Evolutionary conservation across 2,797 vertebrate species (phyloP), one percentile per base, ranked within the genome.

Genomic region (Xenopus petersii): DNA sequence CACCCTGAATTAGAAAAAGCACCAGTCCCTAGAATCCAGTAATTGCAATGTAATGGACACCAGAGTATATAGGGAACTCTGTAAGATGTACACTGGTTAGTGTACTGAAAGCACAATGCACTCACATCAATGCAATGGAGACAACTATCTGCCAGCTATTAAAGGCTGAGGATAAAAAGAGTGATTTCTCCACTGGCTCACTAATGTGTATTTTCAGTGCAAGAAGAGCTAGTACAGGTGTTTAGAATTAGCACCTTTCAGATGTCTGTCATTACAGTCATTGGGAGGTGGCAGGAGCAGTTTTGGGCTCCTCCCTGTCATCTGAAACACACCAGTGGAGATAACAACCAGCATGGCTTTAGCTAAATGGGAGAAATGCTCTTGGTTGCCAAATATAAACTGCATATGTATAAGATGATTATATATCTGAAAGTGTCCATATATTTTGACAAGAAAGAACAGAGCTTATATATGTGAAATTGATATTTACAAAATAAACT

Each of bases 401-500:
- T 30, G 51, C 36, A 21, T 17, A 49, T 71, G 75, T 60, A 36
- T 54, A 56, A 58, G 49, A 33, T 33, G 15, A 15, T n/a, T 51
- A 33, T 11, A 55, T 68, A 49, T 58, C 48, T 30, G 13, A 67
- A 67, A 55, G 21, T 33, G 12, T 33, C 36, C 8, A 17, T 51
- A 26, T 5, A 11, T 58, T 69, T 54, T 63, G 15, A 62, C 15
- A 33, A 64, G 13, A 48, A 11, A 21, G 33, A 49, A 66, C 10
- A 62, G 33, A 77, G n/a, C 47, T 55, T 67, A 58, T 77, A 62
- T 68, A 70, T 78, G 65, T 58, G 10, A 58, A 69, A 36, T 36
- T 17, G 12, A 68, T 65, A 42, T 64, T 63, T 33, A 67, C 46
- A 69, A 15, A 69, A 78, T 73, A 78, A 78, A 70, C 55, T 51